Base-by-base conservation (phyloP, 2,113 vertebrate species). In the Tinamus guttatus region DNA sequence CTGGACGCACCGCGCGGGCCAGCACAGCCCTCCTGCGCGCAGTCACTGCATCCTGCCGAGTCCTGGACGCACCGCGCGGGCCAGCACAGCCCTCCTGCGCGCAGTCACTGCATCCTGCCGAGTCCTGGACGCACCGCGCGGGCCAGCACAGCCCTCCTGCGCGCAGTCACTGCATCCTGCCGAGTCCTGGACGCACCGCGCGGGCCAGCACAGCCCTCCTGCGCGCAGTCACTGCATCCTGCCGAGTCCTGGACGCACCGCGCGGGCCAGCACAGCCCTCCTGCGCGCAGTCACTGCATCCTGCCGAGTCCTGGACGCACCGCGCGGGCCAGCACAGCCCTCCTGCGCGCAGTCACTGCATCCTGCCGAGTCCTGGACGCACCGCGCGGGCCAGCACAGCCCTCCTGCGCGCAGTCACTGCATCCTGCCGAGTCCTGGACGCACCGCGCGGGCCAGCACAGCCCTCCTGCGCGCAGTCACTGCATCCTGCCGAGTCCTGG, bases 381-480 rank as follows among this genome's bases (percentile, higher is more conserved):
- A 21, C 1, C 1, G 6, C 58, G 13, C 2, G 2, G 5, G 0
- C 7, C 32, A 36, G 0, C 0, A 0, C 0, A 4, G 3, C 0
- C 0, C 0, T 1, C 1, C 2, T 0, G 0, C 9, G n/a, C n/a
- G n/a, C n/a, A n/a, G n/a, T n/a, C n/a, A n/a, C n/a, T n/a, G n/a
- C n/a, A n/a, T n/a, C n/a, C n/a, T n/a, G n/a, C n/a, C n/a, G n/a
- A n/a, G n/a, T n/a, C n/a, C n/a, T 0, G 11, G 7, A 30, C 5
- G 17, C 9, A 21, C 1, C 1, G 6, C 58, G 13, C 2, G 2
- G 5, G 0, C 7, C 32, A 36, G 0, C 0, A 0, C 0, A 4
- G 3, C 0, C 0, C 0, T 1, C 1, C 2, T 0, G 0, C 9
- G n/a, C n/a, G n/a, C n/a, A n/a, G n/a, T n/a, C n/a, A n/a, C n/a